Evolutionary conservation across 2,888 invertebrate species (phyloP).

Genomic region (Aporophyla lueneburgensis): DNA sequence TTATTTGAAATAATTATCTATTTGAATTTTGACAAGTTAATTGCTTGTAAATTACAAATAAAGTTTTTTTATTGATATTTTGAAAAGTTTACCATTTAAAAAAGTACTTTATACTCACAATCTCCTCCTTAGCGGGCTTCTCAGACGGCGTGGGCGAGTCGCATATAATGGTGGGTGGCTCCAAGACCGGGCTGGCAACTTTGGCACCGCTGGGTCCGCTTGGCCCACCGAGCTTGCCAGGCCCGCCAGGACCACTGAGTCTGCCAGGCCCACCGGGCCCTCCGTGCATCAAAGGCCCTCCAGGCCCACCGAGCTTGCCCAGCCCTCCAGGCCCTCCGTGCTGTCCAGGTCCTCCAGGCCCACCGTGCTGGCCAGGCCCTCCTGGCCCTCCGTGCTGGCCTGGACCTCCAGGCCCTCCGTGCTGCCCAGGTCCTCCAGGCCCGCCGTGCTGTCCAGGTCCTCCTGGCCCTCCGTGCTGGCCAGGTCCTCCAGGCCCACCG

Average conservation of each 20-base stretch:
- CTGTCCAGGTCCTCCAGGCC: no score
- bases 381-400: no score
- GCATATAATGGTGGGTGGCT: slow-evolving; percentile 65
- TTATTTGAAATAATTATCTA: no score
- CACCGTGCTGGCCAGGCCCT: no score
- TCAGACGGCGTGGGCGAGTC: slow-evolving; percentile 57
- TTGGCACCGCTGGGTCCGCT: no score
- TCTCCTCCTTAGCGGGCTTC: slow-evolving; percentile 65
- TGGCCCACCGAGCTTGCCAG: neutral
- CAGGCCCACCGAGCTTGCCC: neutral
- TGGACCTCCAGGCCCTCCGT: neutral
- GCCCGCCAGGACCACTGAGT: neutral
- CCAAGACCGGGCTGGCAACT: slow-evolving; percentile 1
- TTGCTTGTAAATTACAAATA: no score
- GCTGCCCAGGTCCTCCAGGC: neutral
- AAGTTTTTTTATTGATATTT: no score
- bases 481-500: neutral
- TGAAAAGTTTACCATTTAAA: no score
- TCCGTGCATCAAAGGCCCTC: no score
- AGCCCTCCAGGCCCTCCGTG: neutral
- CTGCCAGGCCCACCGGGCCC: neutral
- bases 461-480: no score
- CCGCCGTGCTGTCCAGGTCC: no score
- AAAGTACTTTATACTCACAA: neutral
- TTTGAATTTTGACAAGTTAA: no score